phyloP scores from a whole-genome alignment of 2,888 invertebrate genomes.

The Escarpia spicata region DNA sequence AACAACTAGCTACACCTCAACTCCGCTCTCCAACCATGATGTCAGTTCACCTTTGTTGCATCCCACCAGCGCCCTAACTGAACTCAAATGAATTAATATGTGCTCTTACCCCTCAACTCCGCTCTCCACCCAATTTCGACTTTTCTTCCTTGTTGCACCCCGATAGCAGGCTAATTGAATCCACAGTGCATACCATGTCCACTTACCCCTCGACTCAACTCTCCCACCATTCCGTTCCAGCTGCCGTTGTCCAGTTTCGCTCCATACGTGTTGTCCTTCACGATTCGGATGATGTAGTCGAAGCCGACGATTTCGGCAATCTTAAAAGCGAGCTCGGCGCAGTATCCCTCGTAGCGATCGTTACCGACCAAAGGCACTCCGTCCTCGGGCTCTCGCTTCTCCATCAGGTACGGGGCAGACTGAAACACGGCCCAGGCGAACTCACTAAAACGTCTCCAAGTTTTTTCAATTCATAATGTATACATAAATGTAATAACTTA shows the following conservation, averaged over 20 bases:
- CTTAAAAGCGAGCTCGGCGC: constrained; percentile 65
- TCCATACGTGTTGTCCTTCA: constrained; percentile 45
- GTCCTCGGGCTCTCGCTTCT: constrained; percentile 45
- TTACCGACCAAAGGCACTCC: constrained; percentile 77
- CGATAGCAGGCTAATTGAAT: too few species aligned
- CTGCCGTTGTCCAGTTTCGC: constrained; percentile 47
- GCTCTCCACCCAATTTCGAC: neutral
- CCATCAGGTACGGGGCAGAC: constrained; percentile 59
- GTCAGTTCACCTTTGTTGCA: too few species aligned
- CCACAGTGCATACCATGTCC: neutral
- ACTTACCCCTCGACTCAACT: constrained; percentile 58
- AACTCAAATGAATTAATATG: too few species aligned
- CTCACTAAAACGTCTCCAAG: neutral
- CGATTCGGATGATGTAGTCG: constrained; percentile 54
- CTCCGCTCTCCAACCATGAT: neutral
- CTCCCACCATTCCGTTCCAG: constrained; percentile 65
- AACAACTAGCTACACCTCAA: neutral
- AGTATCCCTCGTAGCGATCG: constrained; percentile 74
- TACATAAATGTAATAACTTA: too few species aligned
- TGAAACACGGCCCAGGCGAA: constrained; percentile 34
- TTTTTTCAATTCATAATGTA: too few species aligned
- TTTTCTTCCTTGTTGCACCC: too few species aligned
- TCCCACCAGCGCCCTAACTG: too few species aligned
- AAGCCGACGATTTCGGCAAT: constrained; percentile 62
- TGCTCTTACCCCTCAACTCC: neutral